phyloP scores from a whole-genome alignment of 2,888 invertebrate species.

The Phrixothrix hirtus region DNA sequence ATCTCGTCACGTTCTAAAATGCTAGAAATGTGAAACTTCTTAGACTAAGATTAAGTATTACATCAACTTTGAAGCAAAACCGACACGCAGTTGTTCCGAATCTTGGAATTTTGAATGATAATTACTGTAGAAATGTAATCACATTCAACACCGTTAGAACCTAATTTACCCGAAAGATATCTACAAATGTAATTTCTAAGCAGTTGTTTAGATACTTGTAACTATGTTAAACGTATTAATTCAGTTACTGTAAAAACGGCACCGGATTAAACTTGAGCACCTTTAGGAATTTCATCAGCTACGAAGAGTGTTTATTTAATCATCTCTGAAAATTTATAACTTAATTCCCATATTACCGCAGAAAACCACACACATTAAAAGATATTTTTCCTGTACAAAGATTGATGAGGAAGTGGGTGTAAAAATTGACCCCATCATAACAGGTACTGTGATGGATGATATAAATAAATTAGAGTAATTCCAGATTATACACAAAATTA shows the following conservation, averaged over 20 bases:
- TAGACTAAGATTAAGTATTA: not conserved
- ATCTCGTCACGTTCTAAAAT: not conserved
- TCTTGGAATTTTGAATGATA: too few species aligned
- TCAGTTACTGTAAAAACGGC: not conserved
- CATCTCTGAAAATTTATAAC: not conserved
- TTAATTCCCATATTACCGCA: not conserved
- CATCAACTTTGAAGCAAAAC: not conserved
- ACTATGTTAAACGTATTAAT: not conserved
- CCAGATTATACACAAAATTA: not conserved
- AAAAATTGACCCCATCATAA: constrained; percentile 19
- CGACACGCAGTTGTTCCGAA: not conserved
- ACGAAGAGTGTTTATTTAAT: not conserved
- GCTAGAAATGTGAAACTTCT: not conserved
- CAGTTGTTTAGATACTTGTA: not conserved
- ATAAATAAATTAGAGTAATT: constrained; percentile 15
- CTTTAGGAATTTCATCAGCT: not conserved
- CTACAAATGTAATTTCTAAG: not conserved
- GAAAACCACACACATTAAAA: constrained; percentile 9
- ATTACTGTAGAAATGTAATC: not conserved
- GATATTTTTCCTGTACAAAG: constrained; percentile 19
- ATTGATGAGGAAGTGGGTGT: constrained; percentile 18
- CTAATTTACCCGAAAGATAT: not conserved
- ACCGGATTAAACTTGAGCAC: not conserved
- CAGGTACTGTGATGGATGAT: constrained; percentile 21
- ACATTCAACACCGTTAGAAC: not conserved